A percentile compares a stretch with the other conserved stretches of the same genome.
Conservation (phyloP, 2,113 vertebrate genomes). For the Cairina moschata region DNA sequence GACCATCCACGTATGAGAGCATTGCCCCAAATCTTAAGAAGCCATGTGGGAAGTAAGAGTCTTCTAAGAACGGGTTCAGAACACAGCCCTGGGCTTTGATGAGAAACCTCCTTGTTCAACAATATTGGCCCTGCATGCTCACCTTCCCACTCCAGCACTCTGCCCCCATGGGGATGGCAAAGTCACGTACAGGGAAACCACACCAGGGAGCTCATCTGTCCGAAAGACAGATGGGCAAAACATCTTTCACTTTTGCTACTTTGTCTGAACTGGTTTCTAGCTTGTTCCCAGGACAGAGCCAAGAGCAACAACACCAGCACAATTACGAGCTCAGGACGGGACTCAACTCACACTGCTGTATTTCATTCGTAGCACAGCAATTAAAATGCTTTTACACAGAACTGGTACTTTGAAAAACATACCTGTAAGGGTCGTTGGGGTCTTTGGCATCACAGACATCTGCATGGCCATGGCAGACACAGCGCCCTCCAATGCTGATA, state of each 20-base stretch:
- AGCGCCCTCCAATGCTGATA: slow-evolving; percentile 95
- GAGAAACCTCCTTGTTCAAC: neutral
- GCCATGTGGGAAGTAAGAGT: neutral
- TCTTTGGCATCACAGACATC: slow-evolving; percentile 91
- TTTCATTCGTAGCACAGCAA: neutral
- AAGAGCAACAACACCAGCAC: neutral
- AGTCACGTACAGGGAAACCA: neutral
- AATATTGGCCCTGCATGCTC: accelerated
- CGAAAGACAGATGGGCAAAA: neutral
- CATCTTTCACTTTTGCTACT: neutral
- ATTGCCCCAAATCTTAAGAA: neutral
- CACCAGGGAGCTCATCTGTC: neutral
- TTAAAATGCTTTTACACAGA: neutral
- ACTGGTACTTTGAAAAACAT: neutral
- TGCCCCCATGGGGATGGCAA: neutral
- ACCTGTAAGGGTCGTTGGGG: slow-evolving; percentile 92
- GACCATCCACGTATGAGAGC: neutral
- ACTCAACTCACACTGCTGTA: neutral
- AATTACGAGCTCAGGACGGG: neutral
- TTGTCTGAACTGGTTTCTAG: neutral
- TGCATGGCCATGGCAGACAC: slow-evolving; percentile 96
- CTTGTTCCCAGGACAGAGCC: neutral
- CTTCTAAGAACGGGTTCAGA: neutral
- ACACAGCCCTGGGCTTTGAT: neutral
- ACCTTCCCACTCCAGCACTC: neutral